Evolutionary conservation across 2,113 vertebrate genomes (phyloP).

Genomic region (Aplodontia rufa): DNA sequence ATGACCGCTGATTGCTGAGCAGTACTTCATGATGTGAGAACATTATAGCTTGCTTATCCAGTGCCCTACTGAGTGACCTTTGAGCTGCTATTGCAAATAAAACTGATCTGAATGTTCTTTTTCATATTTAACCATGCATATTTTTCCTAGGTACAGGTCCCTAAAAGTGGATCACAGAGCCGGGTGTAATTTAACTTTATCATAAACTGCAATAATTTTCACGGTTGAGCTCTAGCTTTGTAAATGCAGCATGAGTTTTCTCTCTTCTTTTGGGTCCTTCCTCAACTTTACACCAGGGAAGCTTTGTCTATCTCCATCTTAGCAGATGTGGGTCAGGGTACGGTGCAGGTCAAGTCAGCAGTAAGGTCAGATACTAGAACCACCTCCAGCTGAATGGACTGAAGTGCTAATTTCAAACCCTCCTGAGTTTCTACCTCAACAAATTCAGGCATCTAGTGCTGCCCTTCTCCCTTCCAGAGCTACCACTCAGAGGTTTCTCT

Average conservation of each 20-base stretch:
- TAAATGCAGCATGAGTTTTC: not conserved
- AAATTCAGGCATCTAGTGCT: not conserved
- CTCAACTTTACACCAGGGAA: not conserved
- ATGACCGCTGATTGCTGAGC: not conserved
- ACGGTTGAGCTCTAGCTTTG: not conserved
- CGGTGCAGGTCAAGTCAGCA: not conserved
- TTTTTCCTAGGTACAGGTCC: not conserved
- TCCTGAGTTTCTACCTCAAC: not conserved
- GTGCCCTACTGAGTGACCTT: not conserved
- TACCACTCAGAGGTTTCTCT: no score
- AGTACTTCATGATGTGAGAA: not conserved
- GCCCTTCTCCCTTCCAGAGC: not conserved
- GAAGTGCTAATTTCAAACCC: not conserved
- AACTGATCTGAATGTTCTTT: not conserved
- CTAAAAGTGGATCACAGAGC: not conserved
- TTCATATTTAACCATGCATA: not conserved
- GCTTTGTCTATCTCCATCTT: not conserved
- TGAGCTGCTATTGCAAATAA: not conserved
- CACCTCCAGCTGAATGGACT: not conserved
- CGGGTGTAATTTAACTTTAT: not conserved
- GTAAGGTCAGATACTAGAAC: not conserved
- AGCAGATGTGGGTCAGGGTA: not conserved
- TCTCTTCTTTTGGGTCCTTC: not conserved
- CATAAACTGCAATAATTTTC: not conserved
- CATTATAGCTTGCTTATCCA: not conserved